Base-by-base conservation (phyloP, 2,113 vertebrate genomes). In the Mellivora capensis region DNA sequence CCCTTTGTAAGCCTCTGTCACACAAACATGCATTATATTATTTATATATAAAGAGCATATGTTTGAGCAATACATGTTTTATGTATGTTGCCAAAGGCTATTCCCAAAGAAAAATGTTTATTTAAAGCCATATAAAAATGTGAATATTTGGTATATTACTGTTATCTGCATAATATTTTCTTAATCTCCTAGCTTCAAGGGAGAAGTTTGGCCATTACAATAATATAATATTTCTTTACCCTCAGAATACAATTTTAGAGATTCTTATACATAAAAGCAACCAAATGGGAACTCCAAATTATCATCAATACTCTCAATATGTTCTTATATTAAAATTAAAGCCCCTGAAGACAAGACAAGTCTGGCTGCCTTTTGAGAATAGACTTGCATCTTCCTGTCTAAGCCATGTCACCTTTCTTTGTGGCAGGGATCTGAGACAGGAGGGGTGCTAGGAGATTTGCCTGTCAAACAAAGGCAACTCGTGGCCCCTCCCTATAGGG, bases 401-500 rank as follows among this genome's bases (percentile, higher is more conserved):
- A 72, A 87, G 67, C 47, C 7, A 7, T 2, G 0, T 52, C 7
- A 71, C 76, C 42, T 14, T 79, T 15, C 93, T 74, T 39, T 62
- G 47, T 1, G 86, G 31, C 47, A 94, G 39, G 80, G 9, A 34
- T 20, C 84, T 88, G 76, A 96, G 76, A 74, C 37, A n/a, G 3
- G 37, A 84, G 39, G 29, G 0, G n/a, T 87, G 61, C 23, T n/a
- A 59, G 81, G 69, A 98, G 34, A 86, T 97, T 42, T 82, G 29
- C 37, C 86, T 94, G 89, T 97, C 21, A 96, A 47, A 97, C 86
- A 49, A 77, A 79, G 64, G 52, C 4, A 88, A 6, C 47, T 90
- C 74, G 79, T 96, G 88, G 97, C 91, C 1, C 37, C 81, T 97
- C 71, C 52, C 84, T 31, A 20, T 64, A 87, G 83, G 93, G 95